phyloP scores from a whole-genome alignment of 2,113 vertebrate species.

The Archilochus colubris region DNA sequence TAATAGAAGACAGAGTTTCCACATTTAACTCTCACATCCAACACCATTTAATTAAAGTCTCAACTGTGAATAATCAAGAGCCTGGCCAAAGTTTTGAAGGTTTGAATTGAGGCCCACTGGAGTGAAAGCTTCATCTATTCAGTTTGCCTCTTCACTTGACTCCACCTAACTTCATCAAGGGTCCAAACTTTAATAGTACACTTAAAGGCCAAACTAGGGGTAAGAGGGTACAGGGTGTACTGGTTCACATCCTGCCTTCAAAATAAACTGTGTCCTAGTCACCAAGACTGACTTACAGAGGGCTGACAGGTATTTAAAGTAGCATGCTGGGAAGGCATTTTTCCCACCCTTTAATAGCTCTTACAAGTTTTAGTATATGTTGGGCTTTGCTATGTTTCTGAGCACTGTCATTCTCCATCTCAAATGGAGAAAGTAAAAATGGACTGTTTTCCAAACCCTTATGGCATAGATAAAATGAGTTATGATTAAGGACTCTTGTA shows the following conservation, averaged over 20 bases:
- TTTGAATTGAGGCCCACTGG: constrained; percentile 21
- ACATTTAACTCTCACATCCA: constrained; percentile 32
- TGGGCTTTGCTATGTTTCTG: not conserved
- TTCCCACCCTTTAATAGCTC: not conserved
- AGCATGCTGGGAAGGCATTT: not conserved
- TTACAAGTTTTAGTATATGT: not conserved
- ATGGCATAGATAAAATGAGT: not conserved
- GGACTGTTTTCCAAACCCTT: not conserved
- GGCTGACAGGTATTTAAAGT: not conserved
- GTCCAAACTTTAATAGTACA: not conserved
- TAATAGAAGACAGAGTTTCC: constrained; percentile 29
- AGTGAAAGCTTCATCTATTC: not conserved
- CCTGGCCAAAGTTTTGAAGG: constrained; percentile 10
- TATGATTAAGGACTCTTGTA: not conserved
- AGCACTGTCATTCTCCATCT: not conserved
- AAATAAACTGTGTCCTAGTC: not conserved
- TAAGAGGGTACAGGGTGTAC: not conserved
- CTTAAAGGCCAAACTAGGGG: not conserved
- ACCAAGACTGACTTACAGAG: not conserved
- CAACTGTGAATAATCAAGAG: not conserved
- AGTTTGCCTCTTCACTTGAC: not conserved
- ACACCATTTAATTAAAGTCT: constrained; percentile 63
- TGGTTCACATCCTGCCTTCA: not conserved
- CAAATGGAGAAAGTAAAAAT: not conserved
- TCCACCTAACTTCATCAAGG: not conserved